Base-by-base conservation (phyloP, 2,797 vertebrate genomes). In the Tangara arthus region DNA sequence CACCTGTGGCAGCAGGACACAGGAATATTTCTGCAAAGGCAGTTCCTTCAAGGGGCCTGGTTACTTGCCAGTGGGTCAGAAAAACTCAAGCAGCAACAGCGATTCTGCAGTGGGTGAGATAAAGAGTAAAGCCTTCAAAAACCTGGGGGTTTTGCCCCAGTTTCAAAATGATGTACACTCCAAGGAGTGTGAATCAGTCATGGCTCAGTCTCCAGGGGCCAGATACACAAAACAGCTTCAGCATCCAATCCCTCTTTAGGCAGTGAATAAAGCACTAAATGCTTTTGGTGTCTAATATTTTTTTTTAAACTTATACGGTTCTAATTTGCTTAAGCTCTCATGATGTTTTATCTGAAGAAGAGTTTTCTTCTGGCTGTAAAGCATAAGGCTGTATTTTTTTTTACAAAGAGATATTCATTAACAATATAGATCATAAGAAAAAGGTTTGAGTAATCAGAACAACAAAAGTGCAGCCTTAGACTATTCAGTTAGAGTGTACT, bases 401-500 rank as follows among this genome's bases (percentile, higher is more conserved):
- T 56, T 28, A 66, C 77, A 64, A 91, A 83, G 50, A 28, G 56
- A 71, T 94, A 86, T 77, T 87, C 39, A 66, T 93, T 93, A 89
- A 82, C 75, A 68, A 44, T 61, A 80, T 9, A 71, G 76, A 93
- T 85, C n/a, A 37, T 75, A 91, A 87, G 60, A 55, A 82, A 89
- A 94, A 80, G 17, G 20, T 75, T 94, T 0, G 3, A 83, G 64
- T 82, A 95, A 85, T 94, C 93, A 86, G 78, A 93, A 95, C 56
- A 85, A 85, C 64, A 70, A 17, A 93, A 87, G 59, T 60, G 42
- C 92, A 95, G 80, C 32, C 87, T 94, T 92, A 92, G 87, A 95
- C 76, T 79, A 37, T 94, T 92, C 83, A 55, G 93, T 86, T 71
- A 89, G 89, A 73, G 26, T 13, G 20, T 78, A 82, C 73, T 97